Evolutionary conservation across 2,113 vertebrate genomes (phyloP).

Genomic region (Coracopsis vasa): DNA sequence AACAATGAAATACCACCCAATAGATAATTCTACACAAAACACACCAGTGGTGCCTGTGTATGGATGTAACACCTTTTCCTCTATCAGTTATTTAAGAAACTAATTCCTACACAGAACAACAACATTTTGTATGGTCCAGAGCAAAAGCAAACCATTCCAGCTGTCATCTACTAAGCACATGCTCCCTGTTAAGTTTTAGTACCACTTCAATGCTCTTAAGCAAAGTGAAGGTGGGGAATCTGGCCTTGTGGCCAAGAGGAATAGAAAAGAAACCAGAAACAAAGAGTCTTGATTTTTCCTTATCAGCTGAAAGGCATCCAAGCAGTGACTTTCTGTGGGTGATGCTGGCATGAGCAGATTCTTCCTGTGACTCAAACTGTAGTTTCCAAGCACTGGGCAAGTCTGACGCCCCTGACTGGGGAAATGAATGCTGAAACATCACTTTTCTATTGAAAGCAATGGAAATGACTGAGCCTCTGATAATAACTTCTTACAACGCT

Average conservation of each 20-base stretch:
- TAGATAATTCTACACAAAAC: not conserved
- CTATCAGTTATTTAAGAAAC: no score
- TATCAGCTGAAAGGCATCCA: not conserved
- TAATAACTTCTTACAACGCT: no score
- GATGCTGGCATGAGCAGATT: not conserved
- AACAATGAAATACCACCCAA: rapidly evolving
- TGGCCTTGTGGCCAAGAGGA: not conserved
- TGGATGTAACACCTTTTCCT: rapidly evolving
- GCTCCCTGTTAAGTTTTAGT: not conserved
- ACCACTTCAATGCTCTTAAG: not conserved
- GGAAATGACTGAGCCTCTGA: not conserved
- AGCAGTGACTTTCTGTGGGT: not conserved
- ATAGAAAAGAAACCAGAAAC: not conserved
- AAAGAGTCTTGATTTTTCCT: not conserved
- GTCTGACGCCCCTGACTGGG: rapidly evolving
- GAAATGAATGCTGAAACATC: not conserved
- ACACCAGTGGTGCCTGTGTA: rapidly evolving
- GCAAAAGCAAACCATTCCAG: not conserved
- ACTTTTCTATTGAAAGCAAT: not conserved
- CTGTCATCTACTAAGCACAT: rapidly evolving
- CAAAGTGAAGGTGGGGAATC: not conserved
- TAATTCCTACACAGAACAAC: not conserved
- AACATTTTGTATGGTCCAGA: rapidly evolving
- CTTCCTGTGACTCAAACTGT: not conserved
- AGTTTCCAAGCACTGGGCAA: no score